Evolutionary conservation across 2,113 vertebrate species (phyloP), one percentile per base, ranked within the genome.

Genomic region (Benitochromis conjunctus): DNA sequence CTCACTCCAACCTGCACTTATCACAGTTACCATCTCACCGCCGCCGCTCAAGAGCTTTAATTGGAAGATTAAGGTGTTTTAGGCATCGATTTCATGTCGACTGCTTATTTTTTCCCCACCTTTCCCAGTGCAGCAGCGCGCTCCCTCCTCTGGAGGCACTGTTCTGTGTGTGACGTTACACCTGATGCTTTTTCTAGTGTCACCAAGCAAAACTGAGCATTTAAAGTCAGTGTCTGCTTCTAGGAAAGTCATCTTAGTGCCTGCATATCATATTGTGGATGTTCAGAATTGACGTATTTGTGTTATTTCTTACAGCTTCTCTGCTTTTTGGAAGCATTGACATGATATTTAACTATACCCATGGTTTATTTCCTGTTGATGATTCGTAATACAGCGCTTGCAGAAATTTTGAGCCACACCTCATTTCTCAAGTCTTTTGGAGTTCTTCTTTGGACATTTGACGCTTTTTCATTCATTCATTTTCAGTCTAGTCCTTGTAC

Each of bases 1-100:
- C 86, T 85, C 92, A 14, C 79, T 89, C 86, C 83, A 92, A 91
- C 94, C 93, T 91, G 89, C 90, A 94, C 93, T 95, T 94, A 94
- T 93, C 94, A 92, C 93, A 92, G 93, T 95, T 92, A 83, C 93
- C 82, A 29, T 91, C 88, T 86, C 92, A 85, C 90, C 81, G 21
- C 92, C 80, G 84, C 85, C 58, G 29, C 91, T 92, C 80, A 89
- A 80, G 86, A 87, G 84, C 46, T 91, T 87, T 94, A 94, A 94
- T 94, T 94, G 93, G 89, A 91, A 92, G 91, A 95, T 94, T 92
- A 94, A 94, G 89, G 92, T 92, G 92, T 90, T 92, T 95, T 89
- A 86, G 48, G 92, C 43, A 94, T 94, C 56, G 90, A 94, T 93
- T 95, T 94, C 92, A 93, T 21, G 91, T 88, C 90, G 66, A 21